Base-by-base conservation (phyloP, 53 echinoderm and acorn worm species). In the Paracentrotus lividus region DNA sequence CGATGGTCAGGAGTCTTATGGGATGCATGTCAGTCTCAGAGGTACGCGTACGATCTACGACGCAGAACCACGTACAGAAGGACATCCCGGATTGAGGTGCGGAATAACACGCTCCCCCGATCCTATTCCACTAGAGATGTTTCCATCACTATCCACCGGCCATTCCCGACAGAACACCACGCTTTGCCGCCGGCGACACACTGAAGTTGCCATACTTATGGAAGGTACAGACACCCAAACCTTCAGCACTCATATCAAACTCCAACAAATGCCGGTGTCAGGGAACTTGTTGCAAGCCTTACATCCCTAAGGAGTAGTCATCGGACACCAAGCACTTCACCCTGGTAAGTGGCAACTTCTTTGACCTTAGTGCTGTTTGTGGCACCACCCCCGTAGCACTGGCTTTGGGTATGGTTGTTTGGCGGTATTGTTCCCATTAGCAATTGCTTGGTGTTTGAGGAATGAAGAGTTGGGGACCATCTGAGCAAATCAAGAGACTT, bases 241-340 rank as follows among this genome's bases (percentile, higher is more conserved):
- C 98, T 97, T 68, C 97, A 96, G 2, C 95, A 94, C 33, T 94
- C 97, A 97, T 97, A 97, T 92, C 97, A 97, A 95, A 98, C 97
- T 94, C 97, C 98, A 26, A 97, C 96, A 61, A 98, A 98, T 3
- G 97, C 96, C 21, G 98, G 98, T 36, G 97, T 95, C 60, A 97
- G 96, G 64, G 97, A 97, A 24, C 95, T 93, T 77, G 95, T 94
- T 34, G 95, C 89, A 49, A 98, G 93, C 61, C 98, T 92, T 1
- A 97, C 96, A 88, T 98, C 98, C 32, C 97, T 91, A 0, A n/a
- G 98, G 97, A 20, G 98, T 98, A 23, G 98, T 98, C 98, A 98
- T 98, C n/a, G 38, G 98, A 97, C 7, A 98, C 98, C 77, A 98
- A 86, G 84, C 97, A 97, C 78, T 98, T 96, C 42, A 98, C 98